Percentiles rank a stretch among this genome's conserved stretches.
Conservation (phyloP, 2,797 vertebrate species). For the Buphagus erythrorhynchus region DNA sequence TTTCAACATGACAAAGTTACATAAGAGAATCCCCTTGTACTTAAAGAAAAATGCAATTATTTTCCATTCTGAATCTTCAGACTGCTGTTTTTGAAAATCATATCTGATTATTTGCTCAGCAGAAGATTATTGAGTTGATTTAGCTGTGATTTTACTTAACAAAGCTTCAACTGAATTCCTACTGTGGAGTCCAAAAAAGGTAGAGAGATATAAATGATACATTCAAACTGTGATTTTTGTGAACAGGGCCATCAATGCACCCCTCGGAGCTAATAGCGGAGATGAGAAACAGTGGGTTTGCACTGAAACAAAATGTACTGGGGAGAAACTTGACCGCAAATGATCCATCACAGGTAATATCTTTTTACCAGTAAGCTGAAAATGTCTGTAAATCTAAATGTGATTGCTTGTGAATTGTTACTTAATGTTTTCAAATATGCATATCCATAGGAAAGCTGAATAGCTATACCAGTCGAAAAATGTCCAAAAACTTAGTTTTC, state of each 20-base stretch:
- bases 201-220: conserved; percentile 91
- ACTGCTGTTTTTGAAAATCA: conserved; percentile 96
- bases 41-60: conserved; percentile 93
- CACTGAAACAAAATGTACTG: conserved; percentile 99
- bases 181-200: conserved; percentile 91
- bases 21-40: conserved; percentile 87
- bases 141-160: conserved; percentile 97
- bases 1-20: conserved; percentile 85
- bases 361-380: conserved; percentile 84
- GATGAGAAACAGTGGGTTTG: conserved; percentile 99
- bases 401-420: conserved; percentile 84
- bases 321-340: conserved; percentile 94
- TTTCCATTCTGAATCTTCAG: conserved; percentile 93
- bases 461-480: conserved; percentile 54
- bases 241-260: conserved; percentile 99
- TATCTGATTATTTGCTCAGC: conserved; percentile 99
- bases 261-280: conserved; percentile 99
- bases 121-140: conserved; percentile 99
- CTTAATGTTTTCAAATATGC: conserved; percentile 84
- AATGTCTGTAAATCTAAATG: conserved; percentile 82
- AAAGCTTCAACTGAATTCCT: conserved; percentile 93
- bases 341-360: conserved; percentile 98
- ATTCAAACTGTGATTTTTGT: conserved; percentile 96
- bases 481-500: conserved; percentile 56
- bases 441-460: conserved; percentile 78